phyloP scores from a whole-genome alignment of 2,888 invertebrate genomes.

The Zygothrica quintamaculata region DNA sequence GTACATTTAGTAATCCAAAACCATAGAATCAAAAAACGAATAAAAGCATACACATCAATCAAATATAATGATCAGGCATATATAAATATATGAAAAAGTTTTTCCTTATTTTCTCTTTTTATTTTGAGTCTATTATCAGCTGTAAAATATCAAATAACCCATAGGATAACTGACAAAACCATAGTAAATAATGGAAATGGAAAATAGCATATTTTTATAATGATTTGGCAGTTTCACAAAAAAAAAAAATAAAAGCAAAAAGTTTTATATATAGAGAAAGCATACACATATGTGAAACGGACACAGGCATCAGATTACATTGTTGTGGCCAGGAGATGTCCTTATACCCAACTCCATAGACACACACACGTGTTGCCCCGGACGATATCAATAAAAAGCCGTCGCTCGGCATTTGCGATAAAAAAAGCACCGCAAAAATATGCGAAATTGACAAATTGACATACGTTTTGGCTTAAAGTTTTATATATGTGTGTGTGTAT shows the following conservation, averaged over 20 bases:
- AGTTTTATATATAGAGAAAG: no score
- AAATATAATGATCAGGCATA: conserved; percentile 73
- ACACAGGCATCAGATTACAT: conserved; percentile 82
- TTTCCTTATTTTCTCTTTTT: no score
- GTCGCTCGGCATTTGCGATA: conserved; percentile 65
- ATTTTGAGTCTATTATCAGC: conserved; percentile 76
- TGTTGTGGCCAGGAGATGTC: conserved; percentile 69
- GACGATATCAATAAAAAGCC: conserved; percentile 77
- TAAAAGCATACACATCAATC: conserved; percentile 63
- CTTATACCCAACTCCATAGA: conserved; percentile 9
- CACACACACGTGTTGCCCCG: conserved; percentile 74
- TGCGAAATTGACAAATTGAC: conserved; percentile 79
- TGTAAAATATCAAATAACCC: conserved; percentile 82
- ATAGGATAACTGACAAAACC: conserved; percentile 74
- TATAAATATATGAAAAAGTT: no score
- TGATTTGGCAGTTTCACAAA: conserved; percentile 64
- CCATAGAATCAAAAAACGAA: conserved; percentile 18
- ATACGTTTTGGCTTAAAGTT: conserved; percentile 70
- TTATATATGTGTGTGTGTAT: background rate
- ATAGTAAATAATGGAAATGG: conserved; percentile 59
- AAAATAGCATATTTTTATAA: conserved; percentile 63
- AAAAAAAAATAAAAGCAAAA: conserved; percentile 32
- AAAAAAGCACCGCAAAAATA: conserved; percentile 60
- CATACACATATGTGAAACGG: conserved; percentile 62
- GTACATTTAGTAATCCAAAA: conserved; percentile 45